These are phyloP conservation scores for Carollia perspicillata DNA, from an alignment of 2,113 vertebrate genomes.

Conservation along the genomic window DNA sequence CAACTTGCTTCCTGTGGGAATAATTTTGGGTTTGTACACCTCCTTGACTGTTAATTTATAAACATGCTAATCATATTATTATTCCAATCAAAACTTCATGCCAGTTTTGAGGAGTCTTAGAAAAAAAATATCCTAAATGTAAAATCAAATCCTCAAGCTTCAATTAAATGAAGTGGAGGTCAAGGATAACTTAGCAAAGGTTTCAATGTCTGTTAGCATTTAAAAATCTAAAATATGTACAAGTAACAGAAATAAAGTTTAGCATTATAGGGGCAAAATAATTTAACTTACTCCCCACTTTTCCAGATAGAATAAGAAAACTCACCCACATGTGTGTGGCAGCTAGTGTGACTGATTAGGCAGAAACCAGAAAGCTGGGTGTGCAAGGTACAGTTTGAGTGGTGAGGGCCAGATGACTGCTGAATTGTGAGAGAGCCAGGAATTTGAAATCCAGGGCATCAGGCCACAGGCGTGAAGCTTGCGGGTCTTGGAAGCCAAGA, in stretches of 20 bases:
- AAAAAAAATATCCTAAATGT: neutral
- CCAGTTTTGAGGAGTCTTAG: constrained; percentile 42
- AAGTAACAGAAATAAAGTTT: neutral
- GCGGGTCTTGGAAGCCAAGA: constrained; percentile 18
- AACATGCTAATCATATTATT: constrained; percentile 66
- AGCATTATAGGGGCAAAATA: neutral
- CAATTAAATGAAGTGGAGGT: neutral
- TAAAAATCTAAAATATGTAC: neutral
- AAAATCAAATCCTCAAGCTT: constrained; percentile 39
- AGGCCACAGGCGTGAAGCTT: neutral
- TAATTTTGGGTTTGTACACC: constrained; percentile 72
- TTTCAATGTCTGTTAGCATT: neutral
- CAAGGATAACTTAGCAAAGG: constrained; percentile 26
- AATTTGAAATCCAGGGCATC: neutral
- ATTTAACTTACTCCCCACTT: neutral
- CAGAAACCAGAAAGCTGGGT: neutral
- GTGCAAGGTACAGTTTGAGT: neutral
- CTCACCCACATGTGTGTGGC: neutral
- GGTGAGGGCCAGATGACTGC: neutral
- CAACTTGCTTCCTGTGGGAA: constrained; percentile 71
- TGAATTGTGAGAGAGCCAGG: neutral
- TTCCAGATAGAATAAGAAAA: neutral
- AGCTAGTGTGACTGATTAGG: neutral
- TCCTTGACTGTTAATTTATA: constrained; percentile 76
- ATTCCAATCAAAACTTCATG: constrained; percentile 59